A percentile compares a stretch with the other conserved stretches of the same genome.
phyloP scores from a whole-genome alignment of 2,888 invertebrate species.

The Apodemia hepburni region DNA sequence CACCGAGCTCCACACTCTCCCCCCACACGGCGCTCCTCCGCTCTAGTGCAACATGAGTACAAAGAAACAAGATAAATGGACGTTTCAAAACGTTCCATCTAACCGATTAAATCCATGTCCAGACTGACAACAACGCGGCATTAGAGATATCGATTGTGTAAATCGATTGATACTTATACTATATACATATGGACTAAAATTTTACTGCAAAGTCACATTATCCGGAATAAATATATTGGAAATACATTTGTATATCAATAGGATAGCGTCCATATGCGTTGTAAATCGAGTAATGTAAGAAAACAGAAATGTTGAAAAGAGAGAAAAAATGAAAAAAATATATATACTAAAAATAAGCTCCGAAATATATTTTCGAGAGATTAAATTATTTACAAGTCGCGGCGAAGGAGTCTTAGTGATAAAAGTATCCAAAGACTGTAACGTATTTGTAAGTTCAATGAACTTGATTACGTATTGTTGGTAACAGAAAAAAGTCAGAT shows the following conservation, averaged over 20 bases:
- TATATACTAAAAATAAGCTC: slow-evolving; percentile 51
- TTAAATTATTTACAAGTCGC: slow-evolving; percentile 71
- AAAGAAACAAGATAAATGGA: slow-evolving; percentile 55
- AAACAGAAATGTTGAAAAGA: slow-evolving; percentile 36
- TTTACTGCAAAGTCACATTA: slow-evolving; percentile 13
- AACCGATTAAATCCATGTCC: slow-evolving; percentile 7
- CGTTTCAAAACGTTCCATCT: slow-evolving; percentile 30
- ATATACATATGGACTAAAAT: slow-evolving; percentile 26
- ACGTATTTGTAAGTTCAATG: slow-evolving; percentile 73
- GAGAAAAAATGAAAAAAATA: slow-evolving; percentile 50
- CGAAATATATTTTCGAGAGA: slow-evolving; percentile 78
- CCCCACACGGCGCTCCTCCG: too few species aligned
- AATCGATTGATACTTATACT: slow-evolving; percentile 18
- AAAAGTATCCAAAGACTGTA: slow-evolving; percentile 78
- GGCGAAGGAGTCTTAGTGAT: slow-evolving; percentile 75
- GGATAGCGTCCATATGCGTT: slow-evolving; percentile 32
- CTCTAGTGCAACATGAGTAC: slow-evolving; percentile 70
- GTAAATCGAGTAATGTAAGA: slow-evolving; percentile 26
- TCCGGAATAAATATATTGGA: not conserved
- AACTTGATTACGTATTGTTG: slow-evolving; percentile 62
- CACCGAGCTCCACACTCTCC: too few species aligned
- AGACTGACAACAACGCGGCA: not conserved
- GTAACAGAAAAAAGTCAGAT: slow-evolving; percentile 67
- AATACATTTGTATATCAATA: slow-evolving; percentile 17
- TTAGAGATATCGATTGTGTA: not conserved